A percentile compares a stretch with the other conserved stretches of the same genome.
These are phyloP conservation scores for Glaucomys volans DNA, from an alignment of 2,113 vertebrate genomes.

Conservation along the genomic window DNA sequence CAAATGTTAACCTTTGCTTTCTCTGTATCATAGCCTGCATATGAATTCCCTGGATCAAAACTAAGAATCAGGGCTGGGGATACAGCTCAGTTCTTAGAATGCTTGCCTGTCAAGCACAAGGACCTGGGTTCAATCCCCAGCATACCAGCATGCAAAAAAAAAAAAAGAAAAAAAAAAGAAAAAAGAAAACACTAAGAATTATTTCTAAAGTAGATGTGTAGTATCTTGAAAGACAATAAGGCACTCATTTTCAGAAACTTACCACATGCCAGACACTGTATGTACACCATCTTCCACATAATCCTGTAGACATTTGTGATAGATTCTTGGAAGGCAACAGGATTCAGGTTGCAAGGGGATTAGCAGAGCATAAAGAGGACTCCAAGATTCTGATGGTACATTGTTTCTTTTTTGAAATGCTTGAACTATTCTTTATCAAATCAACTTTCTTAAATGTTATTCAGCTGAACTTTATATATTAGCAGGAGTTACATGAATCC, in stretches of 20 bases:
- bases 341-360: neutral
- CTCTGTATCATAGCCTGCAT: neutral
- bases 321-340: neutral
- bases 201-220: neutral
- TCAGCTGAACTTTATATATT: slow-evolving; percentile 35
- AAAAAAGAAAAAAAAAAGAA: too few species aligned
- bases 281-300: neutral
- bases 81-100: too few species aligned
- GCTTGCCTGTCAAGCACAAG: too few species aligned
- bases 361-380: neutral
- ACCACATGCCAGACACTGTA: neutral
- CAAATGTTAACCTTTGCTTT: slow-evolving; percentile 20
- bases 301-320: neutral
- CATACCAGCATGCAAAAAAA: too few species aligned
- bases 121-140: too few species aligned
- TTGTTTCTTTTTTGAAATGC: neutral
- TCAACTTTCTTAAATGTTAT: slow-evolving; percentile 39
- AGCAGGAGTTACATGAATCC: neutral
- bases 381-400: neutral
- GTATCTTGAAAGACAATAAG: neutral
- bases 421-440: neutral
- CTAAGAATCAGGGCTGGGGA: too few species aligned
- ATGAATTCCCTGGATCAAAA: neutral
- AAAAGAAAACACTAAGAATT: slow-evolving; percentile 24
- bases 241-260: neutral